A percentile compares a stretch with the other conserved stretches of the same genome.
Evolutionary conservation across 2,113 vertebrate species (phyloP).

Genomic region (Butastur rufipennis): DNA sequence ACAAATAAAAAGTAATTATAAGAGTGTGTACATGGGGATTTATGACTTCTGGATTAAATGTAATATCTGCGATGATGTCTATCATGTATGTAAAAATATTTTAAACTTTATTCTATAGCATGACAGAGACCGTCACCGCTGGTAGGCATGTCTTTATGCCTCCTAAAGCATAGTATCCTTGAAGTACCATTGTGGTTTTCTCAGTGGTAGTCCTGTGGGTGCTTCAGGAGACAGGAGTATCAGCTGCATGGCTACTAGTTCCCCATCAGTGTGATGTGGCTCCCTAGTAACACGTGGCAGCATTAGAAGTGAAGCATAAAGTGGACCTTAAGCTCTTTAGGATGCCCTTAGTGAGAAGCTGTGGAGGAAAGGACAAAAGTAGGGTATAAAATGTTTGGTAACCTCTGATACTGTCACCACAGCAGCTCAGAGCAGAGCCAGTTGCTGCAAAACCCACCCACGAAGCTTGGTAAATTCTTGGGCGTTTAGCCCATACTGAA

Average conservation of each 20-base stretch:
- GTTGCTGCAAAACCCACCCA: slow-evolving; percentile 53
- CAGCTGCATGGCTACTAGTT: background rate
- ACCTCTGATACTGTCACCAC: background rate
- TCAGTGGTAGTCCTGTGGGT: background rate
- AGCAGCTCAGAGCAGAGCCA: background rate
- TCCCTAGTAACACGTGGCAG: background rate
- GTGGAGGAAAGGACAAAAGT: background rate
- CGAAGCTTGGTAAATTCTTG: slow-evolving; percentile 33
- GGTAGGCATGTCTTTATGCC: background rate
- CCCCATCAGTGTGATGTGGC: background rate
- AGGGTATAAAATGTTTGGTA: background rate
- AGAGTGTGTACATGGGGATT: background rate
- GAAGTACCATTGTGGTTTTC: background rate
- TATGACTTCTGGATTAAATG: background rate
- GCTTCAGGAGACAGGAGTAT: background rate
- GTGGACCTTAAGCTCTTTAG: background rate
- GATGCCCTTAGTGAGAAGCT: background rate
- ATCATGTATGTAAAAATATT: background rate
- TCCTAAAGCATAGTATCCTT: background rate
- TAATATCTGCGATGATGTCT: background rate
- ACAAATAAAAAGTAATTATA: background rate
- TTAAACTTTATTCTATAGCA: background rate
- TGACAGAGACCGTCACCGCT: background rate
- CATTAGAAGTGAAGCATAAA: background rate
- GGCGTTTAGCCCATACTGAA: background rate